Evolutionary conservation across 2,888 invertebrate species (phyloP).

Genomic region (Mesorhabditis spiculigera): DNA sequence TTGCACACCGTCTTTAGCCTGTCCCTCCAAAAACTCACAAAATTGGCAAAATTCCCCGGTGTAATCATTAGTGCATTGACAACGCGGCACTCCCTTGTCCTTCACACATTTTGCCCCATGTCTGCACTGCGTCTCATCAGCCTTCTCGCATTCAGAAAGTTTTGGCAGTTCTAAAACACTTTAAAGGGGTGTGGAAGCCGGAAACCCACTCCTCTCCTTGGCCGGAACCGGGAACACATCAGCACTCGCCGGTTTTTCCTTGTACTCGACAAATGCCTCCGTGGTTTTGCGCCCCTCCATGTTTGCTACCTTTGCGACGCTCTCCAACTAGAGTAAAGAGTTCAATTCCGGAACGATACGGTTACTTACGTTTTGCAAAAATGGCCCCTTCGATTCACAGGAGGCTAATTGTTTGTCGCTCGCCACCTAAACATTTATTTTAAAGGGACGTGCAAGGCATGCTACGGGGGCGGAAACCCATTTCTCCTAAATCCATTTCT

Average conservation of each 20-base stretch:
- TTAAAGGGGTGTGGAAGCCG: background rate
- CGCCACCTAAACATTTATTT: too few species aligned
- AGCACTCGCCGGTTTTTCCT: background rate
- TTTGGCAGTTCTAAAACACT: background rate
- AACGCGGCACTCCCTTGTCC: constrained; percentile 17
- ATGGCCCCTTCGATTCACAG: too few species aligned
- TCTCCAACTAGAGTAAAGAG: background rate
- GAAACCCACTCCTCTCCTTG: background rate
- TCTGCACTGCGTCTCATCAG: constrained; percentile 32
- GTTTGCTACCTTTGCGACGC: background rate
- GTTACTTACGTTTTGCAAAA: too few species aligned
- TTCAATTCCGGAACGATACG: too few species aligned
- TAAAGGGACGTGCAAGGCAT: too few species aligned
- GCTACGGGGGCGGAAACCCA: too few species aligned
- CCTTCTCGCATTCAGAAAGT: constrained; percentile 22
- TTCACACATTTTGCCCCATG: constrained; percentile 31
- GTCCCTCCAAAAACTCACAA: constrained; percentile 27
- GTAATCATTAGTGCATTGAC: constrained; percentile 40
- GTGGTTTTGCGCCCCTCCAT: background rate
- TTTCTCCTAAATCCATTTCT: too few species aligned
- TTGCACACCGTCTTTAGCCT: background rate
- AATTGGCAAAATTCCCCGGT: constrained; percentile 48
- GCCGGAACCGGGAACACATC: background rate
- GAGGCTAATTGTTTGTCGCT: too few species aligned
- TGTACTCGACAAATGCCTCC: background rate